Evolutionary conservation across 1,140 invertebrate genomes (phyloP), one percentile per base, ranked within the genome.

Genomic region (Adoxophyes honmai): DNA sequence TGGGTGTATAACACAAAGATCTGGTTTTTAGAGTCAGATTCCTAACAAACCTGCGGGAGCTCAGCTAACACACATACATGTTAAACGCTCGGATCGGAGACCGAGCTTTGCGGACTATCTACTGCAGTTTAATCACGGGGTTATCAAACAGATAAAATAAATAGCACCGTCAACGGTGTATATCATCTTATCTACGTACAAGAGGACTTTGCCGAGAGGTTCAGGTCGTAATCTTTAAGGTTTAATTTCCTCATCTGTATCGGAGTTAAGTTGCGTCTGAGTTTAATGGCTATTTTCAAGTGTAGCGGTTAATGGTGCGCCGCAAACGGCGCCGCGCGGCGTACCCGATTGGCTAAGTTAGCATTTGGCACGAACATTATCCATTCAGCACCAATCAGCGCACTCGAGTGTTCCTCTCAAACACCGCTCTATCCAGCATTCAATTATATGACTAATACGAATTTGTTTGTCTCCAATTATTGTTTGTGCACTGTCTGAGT

Each of bases 281-380:
- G 15, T 48, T 33, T 28, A 48, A 48, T 18, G 18, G 21, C 4
- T 33, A 48, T 28, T 48, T 48, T 48, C 5, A 48, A 48, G 18
- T 21, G 38, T 14, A 18, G 13, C 15, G 15, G 58, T 56, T 37
- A 64, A 59, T 58, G 61, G 36, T 48, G 54, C 33, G 34, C 59
- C 59, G 55, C 54, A 48, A 56, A 53, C 54, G 52, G 59, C 58
- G 34, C 18, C 39, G 56, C 33, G 15, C 37, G 21, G 13, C 21
- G 21, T 28, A n/a, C 52, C 44, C 38, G 72, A 83, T 83, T 83
- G 73, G 71, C 71, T 60, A 68, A 76, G 75, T 83, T 83, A 79
- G 69, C 69, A 60, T 73, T 78, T 64, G 70, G 78, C 80, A 83
- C 80, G 80, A 73, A 68, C 73, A 69, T 68, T 66, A 68, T 62